A percentile compares a stretch with the other conserved stretches of the same genome.
These are phyloP conservation scores for Criorhina ranunculi DNA, from an alignment of 2,888 invertebrate species.

Conservation along the genomic window DNA sequence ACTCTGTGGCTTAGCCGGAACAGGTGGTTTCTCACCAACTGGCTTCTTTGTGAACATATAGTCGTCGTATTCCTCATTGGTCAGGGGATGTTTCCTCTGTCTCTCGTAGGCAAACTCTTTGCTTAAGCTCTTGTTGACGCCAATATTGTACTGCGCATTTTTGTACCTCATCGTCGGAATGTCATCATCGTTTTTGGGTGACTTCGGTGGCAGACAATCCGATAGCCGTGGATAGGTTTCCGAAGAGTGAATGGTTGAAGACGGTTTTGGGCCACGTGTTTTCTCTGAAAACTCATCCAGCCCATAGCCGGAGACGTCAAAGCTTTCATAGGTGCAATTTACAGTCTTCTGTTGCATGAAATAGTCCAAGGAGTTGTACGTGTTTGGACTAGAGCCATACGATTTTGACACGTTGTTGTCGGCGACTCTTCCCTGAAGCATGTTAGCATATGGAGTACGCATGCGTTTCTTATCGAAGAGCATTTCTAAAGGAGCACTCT, in stretches of 20 bases:
- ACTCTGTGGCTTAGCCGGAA: conserved; percentile 82
- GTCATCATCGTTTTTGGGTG: conserved; percentile 79
- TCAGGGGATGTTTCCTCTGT: conserved; percentile 81
- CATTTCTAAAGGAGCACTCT: conserved; percentile 91
- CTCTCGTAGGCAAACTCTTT: conserved; percentile 84
- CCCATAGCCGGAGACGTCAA: conserved; percentile 84
- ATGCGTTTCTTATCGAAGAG: conserved; percentile 85
- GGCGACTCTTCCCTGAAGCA: conserved; percentile 85
- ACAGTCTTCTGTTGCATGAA: conserved; percentile 84
- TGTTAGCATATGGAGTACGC: conserved; percentile 52
- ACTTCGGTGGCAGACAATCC: conserved; percentile 73
- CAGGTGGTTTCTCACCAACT: conserved; percentile 81
- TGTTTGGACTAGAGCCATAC: conserved; percentile 88
- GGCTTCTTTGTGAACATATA: conserved; percentile 80
- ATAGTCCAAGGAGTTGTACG: conserved; percentile 86
- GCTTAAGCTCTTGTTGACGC: conserved; percentile 84
- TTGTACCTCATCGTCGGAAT: conserved; percentile 83
- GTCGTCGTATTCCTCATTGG: conserved; percentile 79
- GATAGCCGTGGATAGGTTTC: conserved; percentile 82
- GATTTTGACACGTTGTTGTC: conserved; percentile 86
- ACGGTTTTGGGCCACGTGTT: conserved; percentile 37
- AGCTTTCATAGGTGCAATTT: conserved; percentile 82
- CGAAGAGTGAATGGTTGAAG: conserved; percentile 79
- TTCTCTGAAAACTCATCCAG: conserved; percentile 79
- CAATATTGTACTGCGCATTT: conserved; percentile 83